Percentiles rank a stretch among this genome's conserved stretches.
Evolutionary conservation across 2,113 vertebrate genomes (phyloP).

Genomic region (Neodontobutis hainanensis): DNA sequence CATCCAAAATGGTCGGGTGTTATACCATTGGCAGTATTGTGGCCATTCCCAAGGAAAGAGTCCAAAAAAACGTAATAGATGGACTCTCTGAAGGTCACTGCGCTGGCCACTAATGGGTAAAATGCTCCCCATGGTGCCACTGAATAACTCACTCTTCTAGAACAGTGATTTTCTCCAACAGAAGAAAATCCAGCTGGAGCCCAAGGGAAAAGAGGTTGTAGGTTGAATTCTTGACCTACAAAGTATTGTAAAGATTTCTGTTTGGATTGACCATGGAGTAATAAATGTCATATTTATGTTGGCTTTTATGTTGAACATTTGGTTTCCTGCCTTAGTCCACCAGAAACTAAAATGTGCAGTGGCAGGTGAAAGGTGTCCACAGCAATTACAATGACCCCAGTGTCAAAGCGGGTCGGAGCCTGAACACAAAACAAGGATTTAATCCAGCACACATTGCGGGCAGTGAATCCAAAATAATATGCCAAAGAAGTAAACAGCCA

Average conservation of each 20-base stretch:
- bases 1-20: constrained; percentile 11
- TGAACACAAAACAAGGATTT: constrained; percentile 37
- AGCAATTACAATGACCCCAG: constrained; percentile 38
- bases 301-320: neutral
- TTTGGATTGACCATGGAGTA: constrained; percentile 16
- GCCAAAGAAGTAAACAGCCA: constrained; percentile 51
- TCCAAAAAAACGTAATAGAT: constrained; percentile 58
- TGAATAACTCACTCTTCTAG: constrained; percentile 58
- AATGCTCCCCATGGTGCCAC: constrained; percentile 54
- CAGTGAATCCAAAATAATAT: constrained; percentile 37
- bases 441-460: constrained; percentile 39
- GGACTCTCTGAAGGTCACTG: constrained; percentile 68
- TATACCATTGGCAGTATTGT: constrained; percentile 22
- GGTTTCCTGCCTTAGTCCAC: neutral
- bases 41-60: constrained; percentile 29
- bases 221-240: constrained; percentile 16
- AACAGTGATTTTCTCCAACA: constrained; percentile 61
- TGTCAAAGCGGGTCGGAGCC: constrained; percentile 21
- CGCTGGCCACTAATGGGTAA: constrained; percentile 61
- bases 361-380: constrained; percentile 17
- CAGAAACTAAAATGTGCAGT: neutral
- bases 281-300: neutral
- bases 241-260: constrained; percentile 19
- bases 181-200: constrained; percentile 40
- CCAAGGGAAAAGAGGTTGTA: constrained; percentile 17